Percentiles rank a stretch among this genome's conserved stretches.
Evolutionary conservation across 2,888 invertebrate species (phyloP).

Genomic region (Morpho deidamia): DNA sequence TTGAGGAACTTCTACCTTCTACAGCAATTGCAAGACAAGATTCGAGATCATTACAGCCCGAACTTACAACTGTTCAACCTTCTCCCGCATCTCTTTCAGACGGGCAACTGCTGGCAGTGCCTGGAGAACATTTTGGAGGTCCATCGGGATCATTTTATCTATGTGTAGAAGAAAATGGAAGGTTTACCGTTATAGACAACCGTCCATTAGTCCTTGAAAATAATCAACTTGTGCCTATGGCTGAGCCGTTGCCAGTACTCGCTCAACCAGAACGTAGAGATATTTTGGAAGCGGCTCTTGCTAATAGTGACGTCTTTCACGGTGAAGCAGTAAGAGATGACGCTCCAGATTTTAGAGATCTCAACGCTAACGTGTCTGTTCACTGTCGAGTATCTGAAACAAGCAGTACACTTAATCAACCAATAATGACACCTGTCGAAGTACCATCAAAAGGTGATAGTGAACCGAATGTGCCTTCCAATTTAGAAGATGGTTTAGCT

Average conservation of each 20-base stretch:
- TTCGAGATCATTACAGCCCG: constrained; percentile 31
- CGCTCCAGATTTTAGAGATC: constrained; percentile 79
- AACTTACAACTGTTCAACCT: constrained; percentile 31
- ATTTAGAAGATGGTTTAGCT: constrained; percentile 76
- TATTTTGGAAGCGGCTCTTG: constrained; percentile 86
- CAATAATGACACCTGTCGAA: constrained; percentile 90
- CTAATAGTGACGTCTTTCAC: constrained; percentile 85
- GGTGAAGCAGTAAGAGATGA: constrained; percentile 71
- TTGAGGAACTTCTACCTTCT: constrained; percentile 67
- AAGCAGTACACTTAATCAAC: constrained; percentile 85
- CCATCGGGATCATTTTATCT: constrained; percentile 85
- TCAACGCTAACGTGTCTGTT: constrained; percentile 76
- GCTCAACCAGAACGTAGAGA: constrained; percentile 79
- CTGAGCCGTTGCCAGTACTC: constrained; percentile 45
- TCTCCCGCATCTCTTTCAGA: constrained; percentile 63
- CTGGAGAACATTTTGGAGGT: constrained; percentile 85
- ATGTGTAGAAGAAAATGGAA: constrained; percentile 85
- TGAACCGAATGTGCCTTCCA: constrained; percentile 48
- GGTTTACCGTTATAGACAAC: constrained; percentile 84
- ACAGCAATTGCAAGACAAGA: constrained; percentile 64
- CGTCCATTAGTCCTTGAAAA: constrained; percentile 78
- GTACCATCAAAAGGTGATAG: constrained; percentile 77
- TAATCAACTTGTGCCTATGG: constrained; percentile 70
- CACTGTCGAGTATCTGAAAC: constrained; percentile 85
- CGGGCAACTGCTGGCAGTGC: constrained; percentile 84